Evolutionary conservation across 2,113 vertebrate genomes (phyloP).

Genomic region (Pycnonotus jocosus): DNA sequence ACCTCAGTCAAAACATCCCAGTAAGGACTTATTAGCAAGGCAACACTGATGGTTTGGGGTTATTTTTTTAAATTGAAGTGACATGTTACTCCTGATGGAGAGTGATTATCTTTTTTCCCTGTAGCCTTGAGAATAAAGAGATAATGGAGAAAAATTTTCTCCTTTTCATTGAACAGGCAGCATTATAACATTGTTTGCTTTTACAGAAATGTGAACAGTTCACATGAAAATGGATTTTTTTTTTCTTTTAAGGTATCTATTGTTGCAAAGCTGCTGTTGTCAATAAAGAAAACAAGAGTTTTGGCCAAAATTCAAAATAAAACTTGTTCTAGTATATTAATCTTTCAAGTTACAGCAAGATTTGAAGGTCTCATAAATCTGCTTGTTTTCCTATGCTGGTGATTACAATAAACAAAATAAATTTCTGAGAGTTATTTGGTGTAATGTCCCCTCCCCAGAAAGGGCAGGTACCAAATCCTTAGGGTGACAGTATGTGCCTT

Average conservation of each 20-base stretch:
- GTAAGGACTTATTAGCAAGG: not conserved
- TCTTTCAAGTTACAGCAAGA: not conserved
- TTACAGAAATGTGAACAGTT: not conserved
- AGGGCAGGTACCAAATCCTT: not conserved
- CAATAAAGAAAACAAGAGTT: not conserved
- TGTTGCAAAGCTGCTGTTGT: not conserved
- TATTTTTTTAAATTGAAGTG: not conserved
- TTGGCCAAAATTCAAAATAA: not conserved
- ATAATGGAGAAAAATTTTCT: not conserved
- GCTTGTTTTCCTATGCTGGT: not conserved
- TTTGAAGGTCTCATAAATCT: not conserved
- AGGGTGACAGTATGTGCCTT: not conserved
- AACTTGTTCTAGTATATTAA: not conserved
- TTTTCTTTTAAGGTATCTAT: not conserved
- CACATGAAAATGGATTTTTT: not conserved
- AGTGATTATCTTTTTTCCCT: not conserved
- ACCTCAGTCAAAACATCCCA: not conserved
- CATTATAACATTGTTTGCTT: not conserved
- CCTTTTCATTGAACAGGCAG: not conserved
- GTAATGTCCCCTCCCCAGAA: not conserved
- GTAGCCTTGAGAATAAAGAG: constrained; percentile 13
- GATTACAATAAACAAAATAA: not conserved
- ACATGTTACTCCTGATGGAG: not conserved
- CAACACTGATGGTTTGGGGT: not conserved
- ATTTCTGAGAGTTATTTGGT: not conserved